Conservation (phyloP, 2,888 invertebrate species). For the Ectropis crepuscularia region DNA sequence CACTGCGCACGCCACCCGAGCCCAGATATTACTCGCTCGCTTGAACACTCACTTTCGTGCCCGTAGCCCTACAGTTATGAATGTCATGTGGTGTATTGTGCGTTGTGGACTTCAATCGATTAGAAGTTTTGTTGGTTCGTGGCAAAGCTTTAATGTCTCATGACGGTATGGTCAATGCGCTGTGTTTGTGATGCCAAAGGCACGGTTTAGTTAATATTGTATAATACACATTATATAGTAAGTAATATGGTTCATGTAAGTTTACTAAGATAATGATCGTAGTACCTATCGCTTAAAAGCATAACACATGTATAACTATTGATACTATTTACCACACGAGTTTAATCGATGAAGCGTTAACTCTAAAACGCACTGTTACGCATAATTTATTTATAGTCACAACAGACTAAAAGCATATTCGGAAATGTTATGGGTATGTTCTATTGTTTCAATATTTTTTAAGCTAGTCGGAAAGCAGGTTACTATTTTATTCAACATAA, state of each 20-base stretch:
- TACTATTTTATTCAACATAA: conserved; percentile 39
- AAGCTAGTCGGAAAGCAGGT: conserved; percentile 29
- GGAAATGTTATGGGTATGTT: conserved; percentile 29
- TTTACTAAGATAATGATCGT: conserved; percentile 5
- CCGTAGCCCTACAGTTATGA: conserved; percentile 74
- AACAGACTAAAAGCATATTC: conserved; percentile 57
- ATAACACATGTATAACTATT: conserved; percentile 36
- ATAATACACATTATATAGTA: conserved; percentile 47
- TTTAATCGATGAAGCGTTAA: conserved; percentile 46
- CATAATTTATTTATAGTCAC: conserved; percentile 47
- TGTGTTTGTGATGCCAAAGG: conserved; percentile 46
- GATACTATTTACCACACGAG: conserved; percentile 44
- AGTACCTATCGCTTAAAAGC: conserved; percentile 32
- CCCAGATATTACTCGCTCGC: conserved; percentile 79
- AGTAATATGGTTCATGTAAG: conserved; percentile 8
- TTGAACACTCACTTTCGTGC: conserved; percentile 77
- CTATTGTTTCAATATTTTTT: conserved; percentile 9
- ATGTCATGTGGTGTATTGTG: conserved; percentile 66
- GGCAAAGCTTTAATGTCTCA: conserved; percentile 59
- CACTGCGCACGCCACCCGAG: conserved; percentile 82
- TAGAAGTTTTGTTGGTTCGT: conserved; percentile 43
- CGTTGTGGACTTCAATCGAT: conserved; percentile 42
- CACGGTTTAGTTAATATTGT: conserved; percentile 41
- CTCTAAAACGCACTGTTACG: conserved; percentile 49
- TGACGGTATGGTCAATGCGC: conserved; percentile 53